phyloP scores from a whole-genome alignment of 2,888 invertebrate species.

The Lasioglossum villosulum region DNA sequence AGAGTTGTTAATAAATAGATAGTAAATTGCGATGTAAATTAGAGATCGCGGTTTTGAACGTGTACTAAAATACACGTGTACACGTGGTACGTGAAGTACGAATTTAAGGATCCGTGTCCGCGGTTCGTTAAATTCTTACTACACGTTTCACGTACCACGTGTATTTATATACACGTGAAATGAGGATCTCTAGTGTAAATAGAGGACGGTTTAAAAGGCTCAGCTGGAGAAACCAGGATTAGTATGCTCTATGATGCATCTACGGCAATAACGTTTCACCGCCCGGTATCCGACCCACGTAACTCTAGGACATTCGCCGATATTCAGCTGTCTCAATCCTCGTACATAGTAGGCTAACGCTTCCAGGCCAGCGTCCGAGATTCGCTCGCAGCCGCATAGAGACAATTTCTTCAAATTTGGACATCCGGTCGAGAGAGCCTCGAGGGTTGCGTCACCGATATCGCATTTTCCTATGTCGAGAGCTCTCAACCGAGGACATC shows the following conservation, averaged over 20 bases:
- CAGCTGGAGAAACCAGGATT: slow-evolving; percentile 94
- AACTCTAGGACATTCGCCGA: slow-evolving; percentile 94
- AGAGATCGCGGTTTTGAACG: too few relatives aligned
- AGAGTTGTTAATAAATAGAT: slow-evolving; percentile 75
- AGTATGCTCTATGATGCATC: slow-evolving; percentile 97
- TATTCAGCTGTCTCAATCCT: slow-evolving; percentile 95
- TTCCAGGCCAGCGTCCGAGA: slow-evolving; percentile 95
- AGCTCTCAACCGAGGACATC: slow-evolving; percentile 94
- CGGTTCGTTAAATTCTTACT: too few relatives aligned
- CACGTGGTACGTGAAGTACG: too few relatives aligned
- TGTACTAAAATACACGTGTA: too few relatives aligned
- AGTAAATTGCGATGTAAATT: slow-evolving; percentile 42
- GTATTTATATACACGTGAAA: too few relatives aligned
- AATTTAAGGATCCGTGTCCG: too few relatives aligned
- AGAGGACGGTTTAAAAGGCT: slow-evolving; percentile 37
- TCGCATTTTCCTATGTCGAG: slow-evolving; percentile 97
- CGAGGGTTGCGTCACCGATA: slow-evolving; percentile 94
- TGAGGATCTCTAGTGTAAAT: slow-evolving; percentile 25
- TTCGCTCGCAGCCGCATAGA: slow-evolving; percentile 94
- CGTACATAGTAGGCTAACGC: slow-evolving; percentile 95
- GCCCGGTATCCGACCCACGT: slow-evolving; percentile 95
- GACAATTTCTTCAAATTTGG: slow-evolving; percentile 96
- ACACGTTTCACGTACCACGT: too few relatives aligned
- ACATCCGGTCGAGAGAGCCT: slow-evolving; percentile 94
- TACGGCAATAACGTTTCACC: slow-evolving; percentile 95